phyloP scores from a whole-genome alignment of 2,113 vertebrate genomes.

The Heterotilapia buettikoferi region DNA sequence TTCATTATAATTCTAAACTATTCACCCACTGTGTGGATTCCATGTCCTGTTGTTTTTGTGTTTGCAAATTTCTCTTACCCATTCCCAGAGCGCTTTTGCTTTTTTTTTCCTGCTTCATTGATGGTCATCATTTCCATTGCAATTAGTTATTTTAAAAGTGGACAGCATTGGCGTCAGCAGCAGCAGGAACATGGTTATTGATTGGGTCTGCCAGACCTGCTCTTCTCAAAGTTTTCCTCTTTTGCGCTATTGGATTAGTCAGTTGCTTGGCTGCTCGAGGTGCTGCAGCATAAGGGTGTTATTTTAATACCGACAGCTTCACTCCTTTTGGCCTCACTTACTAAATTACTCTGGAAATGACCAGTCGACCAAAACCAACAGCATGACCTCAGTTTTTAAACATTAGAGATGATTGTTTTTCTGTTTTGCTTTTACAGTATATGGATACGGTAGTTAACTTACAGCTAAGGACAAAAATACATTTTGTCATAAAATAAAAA shows the following conservation, averaged over 20 bases:
- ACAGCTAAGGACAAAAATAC: background rate
- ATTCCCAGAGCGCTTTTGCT: background rate
- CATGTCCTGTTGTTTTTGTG: background rate
- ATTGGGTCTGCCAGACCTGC: conserved; percentile 1
- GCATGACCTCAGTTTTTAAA: background rate
- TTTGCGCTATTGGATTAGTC: conserved; percentile 12
- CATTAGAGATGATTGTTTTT: background rate
- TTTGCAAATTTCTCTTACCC: conserved; percentile 6
- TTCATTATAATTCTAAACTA: conserved; percentile 5
- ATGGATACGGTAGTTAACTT: background rate
- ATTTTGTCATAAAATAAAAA: background rate
- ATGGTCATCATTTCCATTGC: conserved; percentile 46
- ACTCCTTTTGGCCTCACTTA: background rate
- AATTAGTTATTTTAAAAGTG: conserved; percentile 31
- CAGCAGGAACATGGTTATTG: conserved; percentile 18
- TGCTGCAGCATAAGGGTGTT: background rate
- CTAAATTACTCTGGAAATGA: background rate
- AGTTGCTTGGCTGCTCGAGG: background rate
- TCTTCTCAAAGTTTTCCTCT: background rate
- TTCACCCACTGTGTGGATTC: conserved; percentile 3
- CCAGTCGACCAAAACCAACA: background rate
- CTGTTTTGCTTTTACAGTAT: background rate
- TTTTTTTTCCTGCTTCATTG: background rate
- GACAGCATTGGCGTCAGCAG: background rate
- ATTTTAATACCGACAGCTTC: background rate